Conservation (phyloP, 2,888 invertebrate genomes). For the Papilio elwesi region DNA sequence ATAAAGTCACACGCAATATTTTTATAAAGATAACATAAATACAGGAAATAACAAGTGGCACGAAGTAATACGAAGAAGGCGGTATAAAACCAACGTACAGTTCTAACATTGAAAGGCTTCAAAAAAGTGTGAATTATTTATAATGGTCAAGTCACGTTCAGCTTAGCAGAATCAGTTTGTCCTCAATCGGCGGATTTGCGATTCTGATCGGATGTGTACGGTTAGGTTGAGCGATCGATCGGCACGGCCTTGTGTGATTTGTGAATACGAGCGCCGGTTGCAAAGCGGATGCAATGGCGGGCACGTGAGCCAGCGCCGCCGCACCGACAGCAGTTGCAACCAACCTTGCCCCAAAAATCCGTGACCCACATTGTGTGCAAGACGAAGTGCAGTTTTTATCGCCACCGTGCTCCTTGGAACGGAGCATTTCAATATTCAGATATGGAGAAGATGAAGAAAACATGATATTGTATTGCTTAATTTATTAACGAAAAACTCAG, state of each 20-base stretch:
- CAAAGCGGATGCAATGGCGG: slow-evolving; percentile 57
- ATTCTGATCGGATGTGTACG: slow-evolving; percentile 69
- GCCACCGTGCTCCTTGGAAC: slow-evolving; percentile 60
- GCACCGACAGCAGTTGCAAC: slow-evolving; percentile 54
- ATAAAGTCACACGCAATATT: background rate
- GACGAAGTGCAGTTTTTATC: slow-evolving; percentile 79
- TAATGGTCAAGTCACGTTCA: slow-evolving; percentile 48
- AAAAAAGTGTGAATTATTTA: slow-evolving; percentile 37
- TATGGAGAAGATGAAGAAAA: slow-evolving; percentile 44
- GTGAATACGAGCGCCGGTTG: slow-evolving; percentile 62
- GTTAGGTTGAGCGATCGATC: slow-evolving; percentile 71
- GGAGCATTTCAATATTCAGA: slow-evolving; percentile 50
- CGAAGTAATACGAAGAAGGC: background rate
- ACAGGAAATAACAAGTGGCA: background rate
- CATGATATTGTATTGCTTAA: slow-evolving; percentile 38
- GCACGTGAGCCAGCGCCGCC: slow-evolving; percentile 73
- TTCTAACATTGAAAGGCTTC: slow-evolving; percentile 24
- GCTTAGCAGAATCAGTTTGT: slow-evolving; percentile 46
- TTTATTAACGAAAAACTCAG: slow-evolving; percentile 24
- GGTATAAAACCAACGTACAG: background rate
- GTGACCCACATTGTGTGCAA: slow-evolving; percentile 77
- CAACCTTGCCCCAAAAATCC: slow-evolving; percentile 81
- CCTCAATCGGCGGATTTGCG: slow-evolving; percentile 55
- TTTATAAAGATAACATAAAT: background rate
- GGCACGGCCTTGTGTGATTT: slow-evolving; percentile 76